Percentiles rank a stretch among this genome's conserved stretches.
Conservation (phyloP, 2,113 vertebrate genomes). For the Silurus glanis region DNA sequence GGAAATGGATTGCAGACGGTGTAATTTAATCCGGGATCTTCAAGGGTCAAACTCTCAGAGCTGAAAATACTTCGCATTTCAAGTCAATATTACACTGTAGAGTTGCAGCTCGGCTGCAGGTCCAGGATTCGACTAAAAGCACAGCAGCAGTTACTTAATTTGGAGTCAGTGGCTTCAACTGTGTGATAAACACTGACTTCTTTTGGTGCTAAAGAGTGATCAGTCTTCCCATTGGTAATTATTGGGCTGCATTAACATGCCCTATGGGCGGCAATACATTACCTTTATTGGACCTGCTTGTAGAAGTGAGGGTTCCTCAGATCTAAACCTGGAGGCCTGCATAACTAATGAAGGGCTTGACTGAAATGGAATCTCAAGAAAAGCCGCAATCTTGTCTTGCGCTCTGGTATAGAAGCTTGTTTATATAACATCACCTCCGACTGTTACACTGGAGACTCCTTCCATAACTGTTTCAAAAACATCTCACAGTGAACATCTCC, state of each 20-base stretch:
- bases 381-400: neutral
- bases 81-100: neutral
- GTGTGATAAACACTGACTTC: neutral
- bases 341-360: neutral
- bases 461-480: neutral
- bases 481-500: neutral
- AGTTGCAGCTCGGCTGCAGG: neutral
- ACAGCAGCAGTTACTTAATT: neutral
- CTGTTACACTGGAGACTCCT: neutral
- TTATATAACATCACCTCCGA: neutral
- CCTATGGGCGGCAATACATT: neutral
- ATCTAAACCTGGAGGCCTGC: neutral
- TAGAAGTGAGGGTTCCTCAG: neutral
- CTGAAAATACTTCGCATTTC: neutral
- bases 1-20: neutral
- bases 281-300: neutral
- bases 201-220: neutral
- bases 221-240: constrained; percentile 3
- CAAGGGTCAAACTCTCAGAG: neutral
- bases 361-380: neutral
- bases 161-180: neutral
- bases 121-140: neutral
- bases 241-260: neutral
- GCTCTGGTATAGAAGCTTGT: neutral
- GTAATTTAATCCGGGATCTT: neutral